Evolutionary conservation across 2,113 vertebrate species (phyloP).

Genomic region (Caretta caretta): DNA sequence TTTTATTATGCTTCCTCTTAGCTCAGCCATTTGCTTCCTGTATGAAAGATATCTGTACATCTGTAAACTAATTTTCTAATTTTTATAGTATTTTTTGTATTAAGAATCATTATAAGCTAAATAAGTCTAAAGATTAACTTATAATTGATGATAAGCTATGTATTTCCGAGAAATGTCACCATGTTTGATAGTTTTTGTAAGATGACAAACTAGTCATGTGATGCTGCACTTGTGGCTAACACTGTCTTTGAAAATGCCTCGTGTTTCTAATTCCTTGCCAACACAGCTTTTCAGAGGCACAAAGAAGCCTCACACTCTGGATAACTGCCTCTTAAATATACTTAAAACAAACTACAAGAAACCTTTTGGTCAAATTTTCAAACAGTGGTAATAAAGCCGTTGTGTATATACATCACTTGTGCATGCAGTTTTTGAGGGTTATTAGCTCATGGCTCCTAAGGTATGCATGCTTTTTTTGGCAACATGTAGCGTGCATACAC

Average conservation of each 20-base stretch:
- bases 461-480: not conserved
- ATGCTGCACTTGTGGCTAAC: accelerated
- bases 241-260: not conserved
- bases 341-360: not conserved
- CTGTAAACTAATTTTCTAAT: not conserved
- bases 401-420: not conserved
- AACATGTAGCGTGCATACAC: too few relatives aligned
- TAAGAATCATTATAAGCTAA: not conserved
- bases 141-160: not conserved
- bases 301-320: not conserved
- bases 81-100: not conserved
- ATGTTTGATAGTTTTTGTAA: not conserved
- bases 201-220: not conserved
- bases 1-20: not conserved
- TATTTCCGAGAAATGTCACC: not conserved
- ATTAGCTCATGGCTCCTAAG: not conserved
- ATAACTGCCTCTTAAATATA: not conserved
- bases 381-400: not conserved
- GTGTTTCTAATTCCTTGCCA: not conserved
- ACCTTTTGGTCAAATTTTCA: not conserved
- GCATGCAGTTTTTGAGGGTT: not conserved
- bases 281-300: accelerated
- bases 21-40: not conserved
- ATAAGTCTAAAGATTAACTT: not conserved
- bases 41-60: not conserved